Evolutionary conservation across 1,140 invertebrate species (phyloP), one percentile per base, ranked within the genome.

Genomic region (Magallana angulata): DNA sequence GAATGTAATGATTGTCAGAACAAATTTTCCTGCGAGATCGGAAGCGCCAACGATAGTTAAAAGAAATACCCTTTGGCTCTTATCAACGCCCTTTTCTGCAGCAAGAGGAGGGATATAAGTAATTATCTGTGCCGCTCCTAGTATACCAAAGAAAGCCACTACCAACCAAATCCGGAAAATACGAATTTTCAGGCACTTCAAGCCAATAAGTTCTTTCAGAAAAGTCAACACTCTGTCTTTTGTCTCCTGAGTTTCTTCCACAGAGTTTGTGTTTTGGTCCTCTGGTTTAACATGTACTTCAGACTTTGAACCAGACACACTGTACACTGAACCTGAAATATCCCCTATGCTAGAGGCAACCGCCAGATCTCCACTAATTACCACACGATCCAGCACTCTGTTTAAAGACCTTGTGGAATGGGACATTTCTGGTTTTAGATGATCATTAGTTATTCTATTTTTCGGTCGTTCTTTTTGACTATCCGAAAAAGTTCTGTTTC

Each of bases 91-190:
- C 8, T 36, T 76, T 8, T 85, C 62, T 11, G 16, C 68, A 12
- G 84, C 84, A 56, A 71, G 84, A n/a, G 62, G 62, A n/a, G 84
- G 84, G 56, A 85, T 7, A 18, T 58, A 85, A 11, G 64, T 76
- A 56, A 58, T n/a, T 48, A 76, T 76, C 8, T 85, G 62, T 9
- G 56, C 84, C 8, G 56, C n/a, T 18, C 62, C 62, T 57, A 85
- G 48, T 8, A 68, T 71, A 16, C 30, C 62, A 58, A 56, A 85
- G 12, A 56, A 71, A 85, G 58, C 64, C 11, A 76, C 84, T 18
- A 18, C 6, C 18, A 76, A 57, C 48, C 64, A 85, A 7, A 85
- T 85, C 11, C 56, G 62, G 14, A 85, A 85, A 18, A 57, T n/a
- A 18, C 64, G 48, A 16, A 71, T 85, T 57, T 76, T 56, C 68